A percentile compares a stretch with the other conserved stretches of the same genome.
Conservation (phyloP, 2,113 vertebrate genomes). For the Psammodynastes pulverulentus region DNA sequence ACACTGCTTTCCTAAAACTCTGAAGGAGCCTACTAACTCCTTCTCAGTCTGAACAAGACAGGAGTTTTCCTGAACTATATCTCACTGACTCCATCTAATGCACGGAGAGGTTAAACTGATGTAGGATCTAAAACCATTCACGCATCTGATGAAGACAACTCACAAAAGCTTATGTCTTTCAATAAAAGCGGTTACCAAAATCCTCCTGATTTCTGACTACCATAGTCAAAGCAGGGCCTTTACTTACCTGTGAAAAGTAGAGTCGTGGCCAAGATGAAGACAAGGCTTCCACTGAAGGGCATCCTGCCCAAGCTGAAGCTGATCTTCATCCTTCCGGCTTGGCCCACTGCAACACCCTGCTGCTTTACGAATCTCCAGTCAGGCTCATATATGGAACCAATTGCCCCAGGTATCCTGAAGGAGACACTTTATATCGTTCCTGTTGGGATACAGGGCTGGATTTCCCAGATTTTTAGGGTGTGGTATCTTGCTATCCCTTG, state of each 20-base stretch:
- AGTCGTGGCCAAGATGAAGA: neutral
- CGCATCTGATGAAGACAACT: neutral
- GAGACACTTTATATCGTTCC: slow-evolving; percentile 6
- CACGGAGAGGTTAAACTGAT: neutral
- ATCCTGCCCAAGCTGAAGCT: neutral
- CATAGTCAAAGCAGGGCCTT: neutral
- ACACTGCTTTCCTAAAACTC: neutral
- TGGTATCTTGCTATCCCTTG: neutral
- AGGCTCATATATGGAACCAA: neutral
- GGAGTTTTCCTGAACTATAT: neutral
- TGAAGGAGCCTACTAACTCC: neutral
- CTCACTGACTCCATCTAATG: neutral
- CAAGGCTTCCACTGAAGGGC: neutral
- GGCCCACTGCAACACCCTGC: neutral
- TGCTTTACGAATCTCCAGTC: neutral
- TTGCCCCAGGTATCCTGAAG: neutral
- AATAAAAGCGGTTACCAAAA: neutral
- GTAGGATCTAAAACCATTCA: neutral
- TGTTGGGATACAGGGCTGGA: slow-evolving; percentile 3
- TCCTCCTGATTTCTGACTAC: neutral
- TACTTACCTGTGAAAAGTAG: slow-evolving; percentile 9
- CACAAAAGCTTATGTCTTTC: neutral
- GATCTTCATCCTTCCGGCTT: neutral
- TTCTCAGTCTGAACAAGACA: neutral
- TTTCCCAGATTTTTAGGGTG: slow-evolving; percentile 7